phyloP scores from a whole-genome alignment of 2,888 invertebrate species.

The Lumbricus terrestris region DNA sequence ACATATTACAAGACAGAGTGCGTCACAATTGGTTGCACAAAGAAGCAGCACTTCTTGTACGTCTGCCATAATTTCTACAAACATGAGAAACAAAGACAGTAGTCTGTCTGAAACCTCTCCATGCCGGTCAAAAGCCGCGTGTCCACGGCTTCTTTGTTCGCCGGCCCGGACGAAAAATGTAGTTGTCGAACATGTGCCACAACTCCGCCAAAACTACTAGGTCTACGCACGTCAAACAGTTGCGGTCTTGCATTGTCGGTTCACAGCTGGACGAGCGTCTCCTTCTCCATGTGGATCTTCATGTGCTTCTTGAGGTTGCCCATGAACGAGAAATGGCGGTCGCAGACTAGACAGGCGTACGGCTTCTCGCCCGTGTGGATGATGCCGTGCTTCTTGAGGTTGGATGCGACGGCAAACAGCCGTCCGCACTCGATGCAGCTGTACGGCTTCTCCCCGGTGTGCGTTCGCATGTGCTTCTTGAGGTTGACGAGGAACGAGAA shows the following conservation, averaged over 20 bases:
- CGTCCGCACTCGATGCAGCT: slow-evolving; percentile 25
- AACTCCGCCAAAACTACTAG: not conserved
- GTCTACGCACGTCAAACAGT: not conserved
- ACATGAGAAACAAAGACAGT: not conserved
- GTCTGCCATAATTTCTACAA: not conserved
- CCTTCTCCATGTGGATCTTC: slow-evolving; percentile 23
- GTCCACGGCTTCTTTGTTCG: not conserved
- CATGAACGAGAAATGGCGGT: slow-evolving; percentile 24
- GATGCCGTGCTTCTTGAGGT: slow-evolving; percentile 5
- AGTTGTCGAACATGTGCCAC: not conserved
- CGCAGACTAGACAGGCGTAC: slow-evolving; percentile 26
- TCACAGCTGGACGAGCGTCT: not conserved
- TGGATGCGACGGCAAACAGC: not conserved
- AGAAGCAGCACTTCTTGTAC: not conserved
- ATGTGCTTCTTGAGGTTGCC: slow-evolving; percentile 30
- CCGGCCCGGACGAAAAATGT: not conserved
- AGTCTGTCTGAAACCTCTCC: not conserved
- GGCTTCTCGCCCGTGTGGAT: slow-evolving; percentile 14
- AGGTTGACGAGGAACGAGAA: slow-evolving; percentile 29
- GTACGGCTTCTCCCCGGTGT: slow-evolving; percentile 29
- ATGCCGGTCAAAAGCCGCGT: not conserved
- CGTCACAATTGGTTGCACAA: no score
- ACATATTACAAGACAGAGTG: not conserved
- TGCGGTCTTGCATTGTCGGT: not conserved
- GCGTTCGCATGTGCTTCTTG: slow-evolving; percentile 26